Conservation (phyloP, 2,113 vertebrate species). For the Calyptommatus sinebrachiatus region DNA sequence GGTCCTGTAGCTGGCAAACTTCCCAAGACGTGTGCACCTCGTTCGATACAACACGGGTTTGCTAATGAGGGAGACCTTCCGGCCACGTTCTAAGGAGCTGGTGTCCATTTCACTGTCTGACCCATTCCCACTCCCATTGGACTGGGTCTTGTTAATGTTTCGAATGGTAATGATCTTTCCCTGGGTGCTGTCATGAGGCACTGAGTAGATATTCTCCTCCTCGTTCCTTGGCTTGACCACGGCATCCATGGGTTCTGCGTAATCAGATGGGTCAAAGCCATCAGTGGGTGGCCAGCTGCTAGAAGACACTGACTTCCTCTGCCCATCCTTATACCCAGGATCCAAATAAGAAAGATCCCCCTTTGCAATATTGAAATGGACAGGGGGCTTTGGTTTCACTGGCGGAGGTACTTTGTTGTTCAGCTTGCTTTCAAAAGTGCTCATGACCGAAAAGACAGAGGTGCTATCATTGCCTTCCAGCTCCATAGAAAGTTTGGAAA, state of each 20-base stretch:
- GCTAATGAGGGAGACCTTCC: constrained; percentile 72
- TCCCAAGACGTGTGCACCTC: constrained; percentile 84
- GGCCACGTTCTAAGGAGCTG: constrained; percentile 85
- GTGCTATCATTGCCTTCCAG: constrained; percentile 83
- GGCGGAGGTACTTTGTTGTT: constrained; percentile 92
- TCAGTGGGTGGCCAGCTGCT: constrained; percentile 81
- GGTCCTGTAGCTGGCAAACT: constrained; percentile 87
- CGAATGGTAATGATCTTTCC: constrained; percentile 97
- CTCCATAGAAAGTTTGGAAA: constrained; percentile 83
- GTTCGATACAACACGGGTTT: constrained; percentile 89
- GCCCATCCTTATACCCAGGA: constrained; percentile 74
- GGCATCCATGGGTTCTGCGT: constrained; percentile 92
- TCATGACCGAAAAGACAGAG: constrained; percentile 80
- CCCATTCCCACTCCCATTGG: constrained; percentile 88
- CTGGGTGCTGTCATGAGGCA: constrained; percentile 95
- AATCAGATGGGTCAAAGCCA: constrained; percentile 93
- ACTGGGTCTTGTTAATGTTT: constrained; percentile 89
- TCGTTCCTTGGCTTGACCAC: constrained; percentile 85
- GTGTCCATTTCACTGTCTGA: constrained; percentile 94
- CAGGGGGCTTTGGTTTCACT: constrained; percentile 88
- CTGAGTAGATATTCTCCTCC: constrained; percentile 95
- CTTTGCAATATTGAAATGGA: constrained; percentile 87
- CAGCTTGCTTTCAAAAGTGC: constrained; percentile 85
- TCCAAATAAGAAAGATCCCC: constrained; percentile 82
- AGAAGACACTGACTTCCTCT: constrained; percentile 80